Conservation (phyloP, 2,113 vertebrate genomes). For the Pseudorasbora parva region DNA sequence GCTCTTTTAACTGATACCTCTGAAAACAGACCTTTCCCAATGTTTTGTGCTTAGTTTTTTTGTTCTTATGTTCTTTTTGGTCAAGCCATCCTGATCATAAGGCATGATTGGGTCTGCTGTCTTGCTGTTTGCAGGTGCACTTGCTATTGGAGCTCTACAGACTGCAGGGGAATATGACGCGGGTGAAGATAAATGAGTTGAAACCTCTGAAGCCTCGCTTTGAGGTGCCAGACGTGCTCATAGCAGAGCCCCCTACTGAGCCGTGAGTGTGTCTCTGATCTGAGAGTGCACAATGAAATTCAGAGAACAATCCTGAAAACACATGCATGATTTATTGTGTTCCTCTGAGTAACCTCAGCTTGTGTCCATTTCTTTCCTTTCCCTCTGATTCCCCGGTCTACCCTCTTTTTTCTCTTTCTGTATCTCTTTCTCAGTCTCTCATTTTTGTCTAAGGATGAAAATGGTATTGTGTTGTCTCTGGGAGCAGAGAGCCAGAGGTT, state of each 20-base stretch:
- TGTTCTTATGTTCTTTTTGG: background rate
- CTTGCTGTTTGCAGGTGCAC: constrained; percentile 73
- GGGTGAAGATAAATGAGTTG: constrained; percentile 89
- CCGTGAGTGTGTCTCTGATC: constrained; percentile 73
- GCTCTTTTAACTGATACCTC: background rate
- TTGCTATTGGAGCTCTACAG: constrained; percentile 89
- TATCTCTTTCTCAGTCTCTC: constrained; percentile 74
- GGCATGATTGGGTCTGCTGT: background rate
- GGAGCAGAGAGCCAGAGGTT: constrained; percentile 81
- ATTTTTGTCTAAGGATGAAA: constrained; percentile 84
- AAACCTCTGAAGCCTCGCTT: constrained; percentile 85
- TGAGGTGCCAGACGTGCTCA: constrained; percentile 88
- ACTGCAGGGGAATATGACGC: constrained; percentile 88
- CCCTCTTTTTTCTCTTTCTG: too few relatives aligned
- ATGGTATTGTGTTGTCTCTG: constrained; percentile 84
- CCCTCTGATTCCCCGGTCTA: constrained; percentile 27
- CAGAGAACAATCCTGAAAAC: background rate
- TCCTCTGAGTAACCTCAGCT: background rate
- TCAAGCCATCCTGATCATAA: background rate
- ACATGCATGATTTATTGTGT: constrained; percentile 16
- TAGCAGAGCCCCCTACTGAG: constrained; percentile 83
- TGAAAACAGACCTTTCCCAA: background rate
- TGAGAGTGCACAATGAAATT: background rate
- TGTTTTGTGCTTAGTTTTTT: too few relatives aligned
- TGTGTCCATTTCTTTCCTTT: background rate